Evolutionary conservation across 2,113 vertebrate genomes (phyloP).

Genomic region (Planiliza haematocheilus): DNA sequence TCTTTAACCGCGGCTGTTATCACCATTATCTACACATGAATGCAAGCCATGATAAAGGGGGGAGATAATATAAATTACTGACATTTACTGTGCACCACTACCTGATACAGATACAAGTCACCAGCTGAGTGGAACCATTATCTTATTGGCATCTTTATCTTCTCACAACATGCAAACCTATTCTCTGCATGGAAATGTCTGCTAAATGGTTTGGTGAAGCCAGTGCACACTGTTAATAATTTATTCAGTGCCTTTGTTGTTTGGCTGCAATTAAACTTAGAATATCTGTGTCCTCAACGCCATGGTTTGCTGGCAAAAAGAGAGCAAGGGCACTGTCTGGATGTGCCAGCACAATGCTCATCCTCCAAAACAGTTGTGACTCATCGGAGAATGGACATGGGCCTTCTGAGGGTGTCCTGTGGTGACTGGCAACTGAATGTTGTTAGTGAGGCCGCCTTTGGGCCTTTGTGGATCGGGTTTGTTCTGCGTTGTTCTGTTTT

Average conservation of each 20-base stretch:
- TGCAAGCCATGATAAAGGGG: slow-evolving; percentile 6
- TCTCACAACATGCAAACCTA: neutral
- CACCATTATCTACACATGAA: slow-evolving; percentile 20
- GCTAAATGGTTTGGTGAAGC: neutral
- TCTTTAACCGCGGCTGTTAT: neutral
- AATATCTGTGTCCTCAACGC: slow-evolving; percentile 10
- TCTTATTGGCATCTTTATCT: slow-evolving; percentile 12
- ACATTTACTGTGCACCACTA: slow-evolving; percentile 19
- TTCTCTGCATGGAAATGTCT: neutral
- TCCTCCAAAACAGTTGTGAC: neutral
- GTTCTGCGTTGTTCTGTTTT: too few relatives aligned
- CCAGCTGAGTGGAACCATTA: slow-evolving; percentile 11
- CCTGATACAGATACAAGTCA: slow-evolving; percentile 24
- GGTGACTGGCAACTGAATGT: too few relatives aligned
- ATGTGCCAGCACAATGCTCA: slow-evolving; percentile 31
- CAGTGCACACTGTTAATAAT: neutral
- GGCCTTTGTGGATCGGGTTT: too few relatives aligned
- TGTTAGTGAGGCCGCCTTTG: too few relatives aligned
- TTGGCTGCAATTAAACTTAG: slow-evolving; percentile 22
- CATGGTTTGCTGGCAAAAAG: slow-evolving; percentile 39
- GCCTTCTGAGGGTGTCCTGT: too few relatives aligned
- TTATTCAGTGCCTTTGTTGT: neutral
- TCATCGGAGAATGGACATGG: too few relatives aligned
- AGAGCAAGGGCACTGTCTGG: neutral
- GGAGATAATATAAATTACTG: slow-evolving; percentile 17